Percentiles rank a stretch among this genome's conserved stretches.
Evolutionary conservation across 92 coral and sea anemone species (phyloP).

Genomic region (Epizoanthus fatuus): DNA sequence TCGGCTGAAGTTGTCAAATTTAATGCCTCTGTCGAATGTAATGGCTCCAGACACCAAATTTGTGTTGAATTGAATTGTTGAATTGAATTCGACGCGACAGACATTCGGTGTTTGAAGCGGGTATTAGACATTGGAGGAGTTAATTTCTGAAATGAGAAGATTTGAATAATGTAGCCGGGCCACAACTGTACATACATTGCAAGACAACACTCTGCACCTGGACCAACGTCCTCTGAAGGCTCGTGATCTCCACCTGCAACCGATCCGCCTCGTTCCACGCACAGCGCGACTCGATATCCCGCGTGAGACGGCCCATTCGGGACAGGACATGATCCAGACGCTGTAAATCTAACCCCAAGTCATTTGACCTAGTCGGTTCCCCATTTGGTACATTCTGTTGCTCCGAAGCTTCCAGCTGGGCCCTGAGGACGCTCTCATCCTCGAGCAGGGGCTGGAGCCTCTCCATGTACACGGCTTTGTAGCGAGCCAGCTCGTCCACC

Average conservation of each 20-base stretch:
- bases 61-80: too few relatives aligned
- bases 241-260: constrained; percentile 44
- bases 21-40: too few relatives aligned
- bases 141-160: not conserved
- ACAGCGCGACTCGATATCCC: constrained; percentile 62
- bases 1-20: too few relatives aligned
- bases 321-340: constrained; percentile 64
- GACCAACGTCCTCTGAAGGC: constrained; percentile 36
- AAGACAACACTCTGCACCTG: constrained; percentile 49
- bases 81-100: too few relatives aligned
- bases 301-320: constrained; percentile 50
- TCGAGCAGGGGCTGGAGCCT: constrained; percentile 62
- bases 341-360: constrained; percentile 71
- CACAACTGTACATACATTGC: constrained; percentile 44
- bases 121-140: too few relatives aligned
- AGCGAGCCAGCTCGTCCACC: constrained; percentile 56
- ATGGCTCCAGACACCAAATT: too few relatives aligned
- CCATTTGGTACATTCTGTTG: constrained; percentile 42
- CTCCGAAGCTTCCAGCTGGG: constrained; percentile 25
- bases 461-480: constrained; percentile 54
- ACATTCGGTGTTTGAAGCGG: too few relatives aligned
- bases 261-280: constrained; percentile 45
- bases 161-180: not conserved
- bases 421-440: constrained; percentile 47
- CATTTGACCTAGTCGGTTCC: constrained; percentile 43